These are phyloP conservation scores for Lasioglossum morio DNA, from an alignment of 2,888 invertebrate genomes.

Conservation along the genomic window DNA sequence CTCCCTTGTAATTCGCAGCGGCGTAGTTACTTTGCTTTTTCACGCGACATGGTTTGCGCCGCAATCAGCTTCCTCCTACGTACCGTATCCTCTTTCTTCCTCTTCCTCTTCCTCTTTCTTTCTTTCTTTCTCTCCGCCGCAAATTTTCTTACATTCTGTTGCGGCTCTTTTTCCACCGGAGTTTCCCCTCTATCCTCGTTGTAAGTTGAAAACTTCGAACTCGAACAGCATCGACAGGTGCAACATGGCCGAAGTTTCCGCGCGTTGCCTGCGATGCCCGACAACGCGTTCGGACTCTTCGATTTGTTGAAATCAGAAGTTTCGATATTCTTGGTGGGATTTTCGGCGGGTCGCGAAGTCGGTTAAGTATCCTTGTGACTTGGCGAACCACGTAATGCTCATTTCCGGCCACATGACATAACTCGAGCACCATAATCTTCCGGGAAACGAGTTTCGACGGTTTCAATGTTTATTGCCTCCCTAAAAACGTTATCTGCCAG, in stretches of 20 bases:
- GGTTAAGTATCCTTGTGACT: background rate
- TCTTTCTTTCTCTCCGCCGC: background rate
- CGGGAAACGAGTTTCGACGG: background rate
- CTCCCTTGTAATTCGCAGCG: conserved; percentile 61
- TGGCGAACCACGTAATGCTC: background rate
- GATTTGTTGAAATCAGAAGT: conserved; percentile 64
- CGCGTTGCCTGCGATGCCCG: conserved; percentile 50
- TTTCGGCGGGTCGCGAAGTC: conserved; percentile 1
- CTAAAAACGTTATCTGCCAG: background rate
- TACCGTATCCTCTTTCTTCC: background rate
- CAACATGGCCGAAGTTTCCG: conserved; percentile 58
- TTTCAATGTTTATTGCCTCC: background rate
- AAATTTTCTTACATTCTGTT: conserved; percentile 20
- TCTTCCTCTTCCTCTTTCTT: background rate
- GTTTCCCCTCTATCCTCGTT: background rate
- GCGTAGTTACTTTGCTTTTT: conserved; percentile 54
- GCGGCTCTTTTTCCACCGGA: conserved; percentile 16
- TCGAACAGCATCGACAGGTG: conserved; percentile 49
- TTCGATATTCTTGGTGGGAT: conserved; percentile 52
- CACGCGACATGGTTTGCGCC: conserved; percentile 52
- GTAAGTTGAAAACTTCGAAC: conserved; percentile 55
- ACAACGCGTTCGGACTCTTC: conserved; percentile 55
- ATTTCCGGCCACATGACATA: background rate
- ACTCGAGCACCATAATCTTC: background rate
- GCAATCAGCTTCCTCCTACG: conserved; percentile 57